phyloP scores from a whole-genome alignment of 2,888 invertebrate species.

The Eristalis pertinax region DNA sequence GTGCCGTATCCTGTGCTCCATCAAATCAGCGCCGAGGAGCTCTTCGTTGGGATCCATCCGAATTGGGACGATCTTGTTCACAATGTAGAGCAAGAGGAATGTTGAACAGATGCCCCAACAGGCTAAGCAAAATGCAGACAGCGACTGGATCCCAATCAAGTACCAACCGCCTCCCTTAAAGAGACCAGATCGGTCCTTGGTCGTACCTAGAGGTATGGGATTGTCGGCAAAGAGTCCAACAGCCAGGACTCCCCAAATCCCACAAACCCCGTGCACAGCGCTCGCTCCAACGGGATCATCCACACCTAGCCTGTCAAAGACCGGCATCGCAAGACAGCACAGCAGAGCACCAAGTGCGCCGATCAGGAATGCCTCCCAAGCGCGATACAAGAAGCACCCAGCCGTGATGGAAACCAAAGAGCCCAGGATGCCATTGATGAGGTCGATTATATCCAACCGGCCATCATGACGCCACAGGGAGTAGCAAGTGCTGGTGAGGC shows the following conservation, averaged over 20 bases:
- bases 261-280: slow-evolving; percentile 92
- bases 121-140: slow-evolving; percentile 87
- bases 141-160: slow-evolving; percentile 90
- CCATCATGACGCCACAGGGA: slow-evolving; percentile 87
- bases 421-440: slow-evolving; percentile 94
- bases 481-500: slow-evolving; percentile 85
- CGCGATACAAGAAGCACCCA: slow-evolving; percentile 91
- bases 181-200: slow-evolving; percentile 88
- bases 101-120: slow-evolving; percentile 90
- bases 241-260: slow-evolving; percentile 87
- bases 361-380: slow-evolving; percentile 93
- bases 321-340: slow-evolving; percentile 87
- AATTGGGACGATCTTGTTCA: slow-evolving; percentile 90
- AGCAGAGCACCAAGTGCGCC: slow-evolving; percentile 90
- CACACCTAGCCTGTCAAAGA: slow-evolving; percentile 89
- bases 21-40: slow-evolving; percentile 93
- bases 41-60: slow-evolving; percentile 94
- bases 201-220: slow-evolving; percentile 90
- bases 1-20: slow-evolving; percentile 92
- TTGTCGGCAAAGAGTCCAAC: slow-evolving; percentile 95
- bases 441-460: slow-evolving; percentile 90
- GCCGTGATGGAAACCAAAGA: slow-evolving; percentile 94
- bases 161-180: slow-evolving; percentile 94
- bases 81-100: slow-evolving; percentile 88
- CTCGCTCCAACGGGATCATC: slow-evolving; percentile 95